phyloP scores from a whole-genome alignment of 1,140 invertebrate genomes.

The Nylanderia fulva region DNA sequence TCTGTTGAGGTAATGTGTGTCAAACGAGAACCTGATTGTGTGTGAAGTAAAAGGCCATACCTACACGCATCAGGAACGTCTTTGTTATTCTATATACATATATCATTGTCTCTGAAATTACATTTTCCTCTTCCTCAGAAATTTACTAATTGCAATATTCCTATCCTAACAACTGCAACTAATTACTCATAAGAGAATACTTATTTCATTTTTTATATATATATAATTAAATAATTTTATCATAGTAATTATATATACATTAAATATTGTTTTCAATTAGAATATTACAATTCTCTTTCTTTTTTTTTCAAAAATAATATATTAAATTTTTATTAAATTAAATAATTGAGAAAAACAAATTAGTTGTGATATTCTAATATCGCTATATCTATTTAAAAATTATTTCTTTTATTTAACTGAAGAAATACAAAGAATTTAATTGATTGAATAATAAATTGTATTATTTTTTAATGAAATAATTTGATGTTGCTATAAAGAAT shows the following conservation, averaged over 20 bases:
- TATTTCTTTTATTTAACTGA: neutral
- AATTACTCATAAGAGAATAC: neutral
- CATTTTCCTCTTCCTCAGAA: neutral
- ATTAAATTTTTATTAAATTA: too few relatives aligned
- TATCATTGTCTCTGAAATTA: constrained; percentile 18
- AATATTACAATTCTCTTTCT: too few relatives aligned
- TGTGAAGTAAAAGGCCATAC: constrained; percentile 72
- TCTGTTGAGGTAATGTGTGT: constrained; percentile 64
- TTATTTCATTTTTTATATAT: too few relatives aligned
- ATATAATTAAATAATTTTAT: too few relatives aligned
- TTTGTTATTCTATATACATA: constrained; percentile 33
- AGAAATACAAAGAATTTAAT: neutral
- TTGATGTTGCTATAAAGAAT: neutral
- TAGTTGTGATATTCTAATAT: neutral
- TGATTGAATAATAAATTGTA: neutral
- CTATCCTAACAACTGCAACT: neutral
- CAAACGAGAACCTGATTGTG: constrained; percentile 66
- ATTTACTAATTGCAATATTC: neutral
- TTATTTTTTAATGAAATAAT: neutral
- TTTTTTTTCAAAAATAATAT: too few relatives aligned
- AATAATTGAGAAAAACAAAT: too few relatives aligned
- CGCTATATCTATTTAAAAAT: neutral
- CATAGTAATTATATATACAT: too few relatives aligned
- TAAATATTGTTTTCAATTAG: too few relatives aligned
- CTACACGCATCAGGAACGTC: constrained; percentile 63